phyloP scores from a whole-genome alignment of 2,888 invertebrate species.

The Gari tellinella region DNA sequence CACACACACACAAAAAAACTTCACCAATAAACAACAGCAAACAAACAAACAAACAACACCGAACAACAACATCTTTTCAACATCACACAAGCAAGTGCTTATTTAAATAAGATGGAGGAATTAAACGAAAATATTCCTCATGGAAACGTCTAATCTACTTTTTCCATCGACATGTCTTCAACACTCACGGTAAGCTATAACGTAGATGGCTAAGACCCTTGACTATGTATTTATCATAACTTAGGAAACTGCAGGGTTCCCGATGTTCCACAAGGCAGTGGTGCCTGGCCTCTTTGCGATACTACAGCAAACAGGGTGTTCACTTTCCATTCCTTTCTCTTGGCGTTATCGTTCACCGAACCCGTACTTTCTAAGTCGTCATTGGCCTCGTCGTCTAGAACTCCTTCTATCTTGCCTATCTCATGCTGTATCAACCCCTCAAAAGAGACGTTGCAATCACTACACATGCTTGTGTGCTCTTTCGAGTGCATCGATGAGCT shows the following conservation, averaged over 20 bases:
- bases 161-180: too few relatives aligned
- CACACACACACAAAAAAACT: too few relatives aligned
- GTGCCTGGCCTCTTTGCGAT: not conserved
- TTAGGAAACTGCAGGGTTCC: constrained; percentile 40
- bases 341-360: not conserved
- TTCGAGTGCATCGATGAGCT: too few relatives aligned
- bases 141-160: too few relatives aligned
- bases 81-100: too few relatives aligned
- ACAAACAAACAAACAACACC: too few relatives aligned
- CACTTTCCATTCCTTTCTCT: constrained; percentile 19
- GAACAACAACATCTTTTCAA: too few relatives aligned
- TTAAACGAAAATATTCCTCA: too few relatives aligned
- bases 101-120: too few relatives aligned
- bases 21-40: too few relatives aligned
- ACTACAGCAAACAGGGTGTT: constrained; percentile 30
- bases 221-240: constrained; percentile 4
- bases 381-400: not conserved
- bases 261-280: not conserved
- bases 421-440: constrained; percentile 26
- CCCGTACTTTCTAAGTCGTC: not conserved
- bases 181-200: too few relatives aligned
- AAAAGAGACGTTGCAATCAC: constrained; percentile 14
- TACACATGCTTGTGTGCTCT: constrained; percentile 25
- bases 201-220: too few relatives aligned
- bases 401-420: constrained; percentile 22